phyloP scores from a whole-genome alignment of 2,888 invertebrate species.

The Cyclophora albipunctata region DNA sequence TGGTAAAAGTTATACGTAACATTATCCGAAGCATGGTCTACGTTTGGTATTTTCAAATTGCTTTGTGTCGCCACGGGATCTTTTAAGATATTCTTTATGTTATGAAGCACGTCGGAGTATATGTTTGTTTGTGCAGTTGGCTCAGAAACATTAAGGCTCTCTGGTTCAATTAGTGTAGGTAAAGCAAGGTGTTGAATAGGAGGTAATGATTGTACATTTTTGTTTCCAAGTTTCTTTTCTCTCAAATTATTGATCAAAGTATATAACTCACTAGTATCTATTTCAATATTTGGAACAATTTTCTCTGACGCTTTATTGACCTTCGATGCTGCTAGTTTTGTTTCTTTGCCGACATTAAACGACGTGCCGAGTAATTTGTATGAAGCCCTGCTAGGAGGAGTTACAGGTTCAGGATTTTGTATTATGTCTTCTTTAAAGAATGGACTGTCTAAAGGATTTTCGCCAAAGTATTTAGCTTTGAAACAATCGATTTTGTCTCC shows the following conservation, averaged over 20 bases:
- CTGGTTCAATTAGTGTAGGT: too few species aligned
- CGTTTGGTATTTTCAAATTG: conserved; percentile 3
- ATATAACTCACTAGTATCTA: conserved; percentile 1
- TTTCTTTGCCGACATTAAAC: conserved; percentile 7
- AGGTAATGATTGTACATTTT: conserved; percentile 1
- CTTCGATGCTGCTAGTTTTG: conserved; percentile 12
- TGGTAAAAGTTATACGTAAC: conserved; percentile 25
- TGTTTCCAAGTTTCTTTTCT: conserved; percentile 5
- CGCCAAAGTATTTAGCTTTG: conserved; percentile 83
- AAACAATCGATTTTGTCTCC: conserved; percentile 85
- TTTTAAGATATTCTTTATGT: conserved; percentile 37
- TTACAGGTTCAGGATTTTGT: conserved; percentile 60
- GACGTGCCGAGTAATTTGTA: conserved; percentile 23
- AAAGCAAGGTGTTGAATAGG: too few species aligned
- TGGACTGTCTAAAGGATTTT: conserved; percentile 84
- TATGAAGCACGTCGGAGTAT: conserved; percentile 65
- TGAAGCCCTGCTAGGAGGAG: conserved; percentile 28
- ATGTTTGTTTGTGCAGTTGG: conserved; percentile 38
- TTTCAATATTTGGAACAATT: conserved; percentile 15
- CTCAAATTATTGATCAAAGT: too few species aligned
- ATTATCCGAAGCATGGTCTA: conserved; percentile 14
- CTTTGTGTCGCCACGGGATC: conserved; percentile 3
- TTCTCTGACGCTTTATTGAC: conserved; percentile 8
- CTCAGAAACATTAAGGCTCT: too few species aligned
- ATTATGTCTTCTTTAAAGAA: conserved; percentile 78